Evolutionary conservation across 2,113 vertebrate species (phyloP).

Genomic region (Callipepla squamata): DNA sequence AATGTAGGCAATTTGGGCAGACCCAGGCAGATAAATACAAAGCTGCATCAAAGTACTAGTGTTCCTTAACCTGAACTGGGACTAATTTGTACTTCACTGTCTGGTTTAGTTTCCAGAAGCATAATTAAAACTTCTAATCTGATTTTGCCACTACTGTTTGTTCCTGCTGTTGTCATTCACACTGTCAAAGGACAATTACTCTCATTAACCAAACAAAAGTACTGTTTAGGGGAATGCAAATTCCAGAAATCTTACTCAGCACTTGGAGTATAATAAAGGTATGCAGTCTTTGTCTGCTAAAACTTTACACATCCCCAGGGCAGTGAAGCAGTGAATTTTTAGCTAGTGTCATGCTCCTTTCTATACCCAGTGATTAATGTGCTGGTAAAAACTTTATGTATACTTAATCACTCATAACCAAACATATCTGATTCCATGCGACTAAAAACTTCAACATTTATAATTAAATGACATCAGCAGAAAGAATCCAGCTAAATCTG

Average conservation of each 20-base stretch:
- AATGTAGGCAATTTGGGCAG: background rate
- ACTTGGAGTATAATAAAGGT: background rate
- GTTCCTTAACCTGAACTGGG: background rate
- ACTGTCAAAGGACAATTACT: slow-evolving; percentile 6
- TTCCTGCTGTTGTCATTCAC: slow-evolving; percentile 1
- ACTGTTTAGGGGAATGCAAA: background rate
- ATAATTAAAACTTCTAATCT: background rate
- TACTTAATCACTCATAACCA: slow-evolving; percentile 77
- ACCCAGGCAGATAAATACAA: background rate
- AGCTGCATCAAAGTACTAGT: background rate
- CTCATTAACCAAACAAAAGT: background rate
- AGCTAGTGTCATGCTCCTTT: slow-evolving; percentile 59
- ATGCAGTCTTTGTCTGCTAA: background rate
- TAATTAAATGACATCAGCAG: slow-evolving; percentile 71
- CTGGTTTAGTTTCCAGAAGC: background rate
- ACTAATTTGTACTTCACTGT: background rate
- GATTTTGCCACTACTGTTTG: background rate
- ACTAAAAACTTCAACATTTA: slow-evolving; percentile 74
- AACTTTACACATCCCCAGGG: slow-evolving; percentile 10
- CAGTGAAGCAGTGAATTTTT: slow-evolving; percentile 56
- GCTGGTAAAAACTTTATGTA: slow-evolving; percentile 74
- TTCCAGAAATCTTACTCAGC: background rate
- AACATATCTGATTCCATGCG: slow-evolving; percentile 52
- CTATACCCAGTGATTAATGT: slow-evolving; percentile 69
- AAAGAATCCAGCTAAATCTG: slow-evolving; percentile 41